Evolutionary conservation across 2,797 vertebrate genomes (phyloP).

Genomic region (Anguilla obscura): DNA sequence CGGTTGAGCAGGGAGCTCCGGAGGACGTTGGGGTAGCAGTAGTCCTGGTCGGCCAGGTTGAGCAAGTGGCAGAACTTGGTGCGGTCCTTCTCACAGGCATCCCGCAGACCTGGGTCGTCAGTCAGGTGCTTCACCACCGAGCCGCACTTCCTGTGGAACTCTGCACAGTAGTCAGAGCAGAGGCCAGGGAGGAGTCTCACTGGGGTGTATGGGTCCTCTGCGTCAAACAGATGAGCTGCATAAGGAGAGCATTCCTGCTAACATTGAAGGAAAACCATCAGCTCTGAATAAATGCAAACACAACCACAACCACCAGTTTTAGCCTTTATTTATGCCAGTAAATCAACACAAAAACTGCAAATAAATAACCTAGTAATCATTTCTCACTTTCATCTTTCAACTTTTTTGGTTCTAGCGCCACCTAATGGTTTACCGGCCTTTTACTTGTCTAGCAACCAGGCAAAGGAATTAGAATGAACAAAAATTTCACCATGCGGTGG

Average conservation of each 20-base stretch:
- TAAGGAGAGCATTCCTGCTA: conserved; percentile 84
- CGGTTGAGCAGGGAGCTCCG: conserved; percentile 67
- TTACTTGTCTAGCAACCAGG: no score
- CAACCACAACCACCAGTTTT: background rate
- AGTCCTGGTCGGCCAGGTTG: conserved; percentile 76
- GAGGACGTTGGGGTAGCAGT: conserved; percentile 80
- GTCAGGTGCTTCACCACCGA: conserved; percentile 74
- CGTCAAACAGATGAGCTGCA: conserved; percentile 80
- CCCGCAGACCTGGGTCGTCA: conserved; percentile 57
- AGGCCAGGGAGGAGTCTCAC: conserved; percentile 78
- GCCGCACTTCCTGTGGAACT: conserved; percentile 72
- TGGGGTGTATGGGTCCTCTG: conserved; percentile 76
- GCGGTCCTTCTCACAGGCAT: conserved; percentile 55
- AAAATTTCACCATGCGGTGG: no score
- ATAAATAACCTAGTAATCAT: background rate
- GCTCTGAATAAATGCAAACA: background rate
- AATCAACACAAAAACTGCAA: background rate
- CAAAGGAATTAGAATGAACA: no score
- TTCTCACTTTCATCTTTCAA: background rate
- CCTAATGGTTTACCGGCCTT: no score
- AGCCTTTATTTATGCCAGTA: background rate
- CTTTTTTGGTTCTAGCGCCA: no score
- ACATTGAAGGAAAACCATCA: background rate
- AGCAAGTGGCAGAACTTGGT: conserved; percentile 73
- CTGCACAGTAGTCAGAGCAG: conserved; percentile 75